phyloP scores from a whole-genome alignment of 2,888 invertebrate genomes.

The Netelia inedita region DNA sequence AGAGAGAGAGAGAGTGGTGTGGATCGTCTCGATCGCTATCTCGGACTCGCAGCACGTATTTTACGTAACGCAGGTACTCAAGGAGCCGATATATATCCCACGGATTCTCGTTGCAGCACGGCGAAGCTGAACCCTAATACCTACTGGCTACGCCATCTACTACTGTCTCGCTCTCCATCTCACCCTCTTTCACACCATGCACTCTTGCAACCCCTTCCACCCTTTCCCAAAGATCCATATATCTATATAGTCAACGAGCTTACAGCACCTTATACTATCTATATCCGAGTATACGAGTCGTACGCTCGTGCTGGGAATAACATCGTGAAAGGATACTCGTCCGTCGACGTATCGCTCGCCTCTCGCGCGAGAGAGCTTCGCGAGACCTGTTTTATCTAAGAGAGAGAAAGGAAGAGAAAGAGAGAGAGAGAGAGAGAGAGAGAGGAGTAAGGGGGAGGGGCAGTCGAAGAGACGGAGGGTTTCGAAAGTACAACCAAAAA shows the following conservation, averaged over 20 bases:
- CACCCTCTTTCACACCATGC: not conserved
- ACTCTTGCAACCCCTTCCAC: not conserved
- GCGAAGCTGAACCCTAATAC: conserved; percentile 36
- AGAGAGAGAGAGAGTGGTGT: conserved; percentile 26
- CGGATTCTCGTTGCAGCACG: conserved; percentile 43
- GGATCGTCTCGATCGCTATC: conserved; percentile 56
- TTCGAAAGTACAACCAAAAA: not conserved
- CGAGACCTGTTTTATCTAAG: not conserved
- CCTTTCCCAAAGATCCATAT: conserved; percentile 27
- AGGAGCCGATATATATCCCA: conserved; percentile 43
- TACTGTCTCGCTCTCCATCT: not conserved
- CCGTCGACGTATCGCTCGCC: conserved; percentile 16
- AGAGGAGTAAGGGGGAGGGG: too few species aligned
- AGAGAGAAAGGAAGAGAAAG: too few species aligned
- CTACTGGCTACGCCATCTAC: conserved; percentile 35
- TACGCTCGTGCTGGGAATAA: conserved; percentile 62
- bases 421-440: too few species aligned
- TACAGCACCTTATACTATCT: conserved; percentile 43
- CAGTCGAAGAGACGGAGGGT: not conserved
- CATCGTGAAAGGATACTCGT: conserved; percentile 29
- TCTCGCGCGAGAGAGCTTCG: not conserved
- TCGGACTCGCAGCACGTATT: conserved; percentile 63
- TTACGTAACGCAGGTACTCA: conserved; percentile 59
- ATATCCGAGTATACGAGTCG: conserved; percentile 49
- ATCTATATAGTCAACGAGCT: conserved; percentile 54